Base-by-base conservation (phyloP, 2,797 vertebrate species). In the Arvicola amphibius region DNA sequence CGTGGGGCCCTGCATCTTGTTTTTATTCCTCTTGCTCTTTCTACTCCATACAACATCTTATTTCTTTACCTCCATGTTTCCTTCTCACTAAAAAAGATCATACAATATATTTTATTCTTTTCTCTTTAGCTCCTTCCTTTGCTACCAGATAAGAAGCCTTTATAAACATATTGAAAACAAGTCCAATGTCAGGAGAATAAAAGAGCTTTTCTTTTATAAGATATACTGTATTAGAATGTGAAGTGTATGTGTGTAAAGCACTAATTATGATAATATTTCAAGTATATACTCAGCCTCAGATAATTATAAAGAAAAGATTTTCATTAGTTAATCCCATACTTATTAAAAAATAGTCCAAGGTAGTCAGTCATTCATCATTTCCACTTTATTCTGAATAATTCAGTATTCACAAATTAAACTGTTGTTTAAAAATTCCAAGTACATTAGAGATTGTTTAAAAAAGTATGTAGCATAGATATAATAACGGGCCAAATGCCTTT, bases 1-100 rank as follows among this genome's bases (percentile, higher is more conserved):
- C 37, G 0, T 6, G 19, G 16, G 5, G 40, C 0, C 23, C 23
- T 23, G 13, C 1, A 27, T 16, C 21, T 87, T 65, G 5, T 0
- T 17, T 16, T 29, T 14, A n/a, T 59, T 9, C 46, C 78, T 61
- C 10, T 78, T 2, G 5, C 1, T 91, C 3, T 79, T 74, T 86
- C 63, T 13, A 84, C 6, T 5, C 1, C 56, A 61, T 9, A 40
- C 23, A 73, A 0, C 1, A 32, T 21, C 3, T 40, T 34, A 27
- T 25, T 27, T 16, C 32, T 37, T 34, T 69, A 78, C 11, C 2
- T 40, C 12, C 5, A 23, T 19, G 1, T 43, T 17, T 32, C 4
- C 16, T 78, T 17, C 16, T 14, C 51, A 34, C 4, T 34, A 32
- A 43, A 40, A 16, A 61, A 83, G 5, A 51, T 79, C 8, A 17